These are phyloP conservation scores for Proisotoma minuta DNA, from an alignment of 2,888 invertebrate genomes.

Conservation along the genomic window DNA sequence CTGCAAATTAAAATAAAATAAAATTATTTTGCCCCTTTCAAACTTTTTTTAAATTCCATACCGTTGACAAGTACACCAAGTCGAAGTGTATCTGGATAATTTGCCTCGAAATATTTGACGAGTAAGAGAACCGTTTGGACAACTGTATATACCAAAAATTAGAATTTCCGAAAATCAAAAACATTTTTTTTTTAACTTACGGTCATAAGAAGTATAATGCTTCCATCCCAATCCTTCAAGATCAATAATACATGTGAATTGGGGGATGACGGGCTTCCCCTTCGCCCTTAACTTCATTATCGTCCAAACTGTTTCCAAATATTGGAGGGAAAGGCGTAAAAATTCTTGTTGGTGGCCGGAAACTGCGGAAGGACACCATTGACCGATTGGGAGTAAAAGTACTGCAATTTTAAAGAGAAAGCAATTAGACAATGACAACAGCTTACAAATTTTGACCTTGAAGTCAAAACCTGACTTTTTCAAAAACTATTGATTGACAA, in stretches of 20 bases:
- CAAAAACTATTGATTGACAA: not conserved
- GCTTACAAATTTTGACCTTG: no score
- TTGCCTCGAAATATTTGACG: constrained; percentile 19
- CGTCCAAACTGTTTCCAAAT: constrained; percentile 17
- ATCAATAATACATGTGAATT: constrained; percentile 22
- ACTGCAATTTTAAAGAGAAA: constrained; percentile 21
- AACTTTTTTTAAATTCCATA: not conserved
- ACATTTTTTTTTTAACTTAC: constrained; percentile 11
- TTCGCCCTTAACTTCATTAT: constrained; percentile 14
- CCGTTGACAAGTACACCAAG: constrained; percentile 22
- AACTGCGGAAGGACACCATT: constrained; percentile 22
- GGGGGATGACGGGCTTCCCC: constrained; percentile 16
- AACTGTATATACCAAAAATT: constrained; percentile 4
- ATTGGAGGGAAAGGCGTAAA: constrained; percentile 15
- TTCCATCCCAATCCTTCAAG: constrained; percentile 20
- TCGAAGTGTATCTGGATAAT: constrained; percentile 22
- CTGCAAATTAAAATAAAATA: not conserved
- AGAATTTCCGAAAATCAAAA: not conserved
- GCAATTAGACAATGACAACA: no score
- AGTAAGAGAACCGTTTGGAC: constrained; percentile 16
- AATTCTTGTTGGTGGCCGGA: constrained; percentile 25
- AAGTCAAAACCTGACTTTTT: no score
- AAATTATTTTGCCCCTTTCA: not conserved
- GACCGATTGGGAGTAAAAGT: constrained; percentile 19
- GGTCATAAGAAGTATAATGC: constrained; percentile 20